Evolutionary conservation across 2,888 invertebrate species (phyloP), one percentile per base, ranked within the genome.

Genomic region (Cyaniris semiargus): DNA sequence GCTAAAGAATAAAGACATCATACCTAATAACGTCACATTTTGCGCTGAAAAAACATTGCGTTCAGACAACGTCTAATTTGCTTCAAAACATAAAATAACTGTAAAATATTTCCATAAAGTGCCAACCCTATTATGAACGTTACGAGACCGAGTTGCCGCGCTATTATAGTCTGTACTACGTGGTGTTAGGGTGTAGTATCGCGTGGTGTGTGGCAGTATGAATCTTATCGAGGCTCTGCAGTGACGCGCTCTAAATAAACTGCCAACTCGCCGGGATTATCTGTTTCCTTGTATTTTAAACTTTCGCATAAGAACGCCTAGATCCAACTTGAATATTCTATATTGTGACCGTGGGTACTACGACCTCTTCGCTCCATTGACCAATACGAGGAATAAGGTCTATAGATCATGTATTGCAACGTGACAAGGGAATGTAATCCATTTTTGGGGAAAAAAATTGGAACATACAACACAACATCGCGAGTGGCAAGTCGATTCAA

Each of bases 191-290:
- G 70, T 31, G 8, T 53, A 70, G 21, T 18, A 15, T 70, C 18
- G 56, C 38, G 53, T 70, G 76, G 6, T 21, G 31, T 70, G 31
- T 10, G 56, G 21, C 21, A 34, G 56, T 15, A 56, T 76, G 76
- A 76, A 76, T 76, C 56, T 76, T 76, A 76, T 76, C 76, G 38
- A 56, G 48, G 71, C 27, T 34, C 56, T 76, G 76, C 76, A 76
- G 76, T 76, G 76, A 76, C 76, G 76, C 76, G 70, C 70, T 48
- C 56, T 76, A 56, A 76, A 76, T 76, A 76, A 76, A 76, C 76
- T 76, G 76, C 76, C 76, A 53, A 71, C 76, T 70, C 71, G 71
- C 56, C 38, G 34, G 71, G 70, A 76, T 70, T 71, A 71, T 71
- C 71, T 76, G 76, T 66, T 76, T 76, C 53, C 76, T 53, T 76